Conservation (phyloP, 2,888 invertebrate species). For the Caenorhabditis sulstoni region DNA sequence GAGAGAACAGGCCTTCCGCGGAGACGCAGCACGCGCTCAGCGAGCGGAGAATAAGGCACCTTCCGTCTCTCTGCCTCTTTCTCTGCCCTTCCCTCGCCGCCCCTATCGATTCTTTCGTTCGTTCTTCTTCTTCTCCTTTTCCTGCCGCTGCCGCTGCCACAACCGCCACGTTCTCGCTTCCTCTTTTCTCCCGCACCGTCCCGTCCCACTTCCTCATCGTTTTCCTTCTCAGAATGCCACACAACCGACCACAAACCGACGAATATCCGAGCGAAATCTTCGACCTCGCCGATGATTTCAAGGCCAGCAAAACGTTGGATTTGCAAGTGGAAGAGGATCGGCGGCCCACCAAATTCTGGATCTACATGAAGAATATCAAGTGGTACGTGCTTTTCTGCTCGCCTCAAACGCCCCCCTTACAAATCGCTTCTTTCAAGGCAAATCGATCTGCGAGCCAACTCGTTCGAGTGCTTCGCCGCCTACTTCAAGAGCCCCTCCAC, state of each 20-base stretch:
- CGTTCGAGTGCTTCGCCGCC: slow-evolving; percentile 37
- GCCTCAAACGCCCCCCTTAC: background rate
- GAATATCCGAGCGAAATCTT: slow-evolving; percentile 39
- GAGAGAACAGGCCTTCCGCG: background rate
- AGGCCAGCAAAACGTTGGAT: slow-evolving; percentile 9
- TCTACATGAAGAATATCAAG: slow-evolving; percentile 33
- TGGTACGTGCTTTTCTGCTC: slow-evolving; percentile 29
- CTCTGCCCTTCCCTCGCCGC: background rate
- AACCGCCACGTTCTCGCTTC: slow-evolving; percentile 5
- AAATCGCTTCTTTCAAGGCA: slow-evolving; percentile 21
- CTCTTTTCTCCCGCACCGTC: too few species aligned
- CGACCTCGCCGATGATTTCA: slow-evolving; percentile 31
- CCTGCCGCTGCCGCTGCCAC: too few species aligned
- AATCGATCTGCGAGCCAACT: slow-evolving; percentile 36
- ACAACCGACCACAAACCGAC: slow-evolving; percentile 8
- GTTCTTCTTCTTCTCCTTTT: too few species aligned
- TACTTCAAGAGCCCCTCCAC: slow-evolving; percentile 41
- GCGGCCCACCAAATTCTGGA: slow-evolving; percentile 16
- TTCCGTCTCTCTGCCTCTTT: slow-evolving; percentile 2
- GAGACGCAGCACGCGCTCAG: slow-evolving; percentile 14
- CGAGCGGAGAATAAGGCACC: slow-evolving; percentile 4
- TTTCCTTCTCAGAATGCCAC: slow-evolving; percentile 16
- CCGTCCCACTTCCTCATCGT: background rate
- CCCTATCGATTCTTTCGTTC: slow-evolving; percentile 7
- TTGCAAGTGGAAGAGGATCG: slow-evolving; percentile 16